phyloP scores from a whole-genome alignment of 2,113 vertebrate species.

The Paedocypris sp. region DNA sequence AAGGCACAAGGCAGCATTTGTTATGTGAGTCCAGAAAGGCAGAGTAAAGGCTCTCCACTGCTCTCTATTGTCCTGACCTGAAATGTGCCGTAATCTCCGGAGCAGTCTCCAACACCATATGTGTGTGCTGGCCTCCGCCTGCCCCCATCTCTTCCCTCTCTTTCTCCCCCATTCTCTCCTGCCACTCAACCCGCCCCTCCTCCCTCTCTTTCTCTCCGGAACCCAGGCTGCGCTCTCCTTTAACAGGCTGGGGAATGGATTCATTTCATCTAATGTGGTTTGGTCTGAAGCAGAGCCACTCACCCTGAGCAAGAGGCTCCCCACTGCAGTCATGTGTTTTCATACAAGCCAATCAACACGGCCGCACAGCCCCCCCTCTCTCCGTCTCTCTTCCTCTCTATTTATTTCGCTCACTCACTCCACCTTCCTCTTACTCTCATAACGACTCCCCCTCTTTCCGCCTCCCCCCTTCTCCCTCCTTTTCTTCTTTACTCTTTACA shows the following conservation, averaged over 20 bases:
- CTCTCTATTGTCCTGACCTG: conserved; percentile 34
- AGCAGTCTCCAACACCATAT: conserved; percentile 48
- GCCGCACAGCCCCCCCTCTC: conserved; percentile 32
- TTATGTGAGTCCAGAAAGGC: conserved; percentile 25
- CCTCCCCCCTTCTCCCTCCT: conserved; percentile 8
- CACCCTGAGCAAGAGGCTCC: conserved; percentile 46
- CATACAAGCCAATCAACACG: conserved; percentile 41
- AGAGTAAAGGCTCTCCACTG: conserved; percentile 31
- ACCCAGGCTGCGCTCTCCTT: conserved; percentile 55
- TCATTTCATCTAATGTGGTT: conserved; percentile 71
- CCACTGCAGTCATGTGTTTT: conserved; percentile 41
- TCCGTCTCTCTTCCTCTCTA: conserved; percentile 29
- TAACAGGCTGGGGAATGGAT: conserved; percentile 66
- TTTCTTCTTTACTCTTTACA: conserved; percentile 31
- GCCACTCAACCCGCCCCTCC: conserved; percentile 42
- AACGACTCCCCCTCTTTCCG: not conserved
- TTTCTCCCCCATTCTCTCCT: conserved; percentile 36
- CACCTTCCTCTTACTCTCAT: conserved; percentile 20
- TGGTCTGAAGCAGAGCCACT: conserved; percentile 65
- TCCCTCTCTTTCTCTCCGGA: conserved; percentile 46
- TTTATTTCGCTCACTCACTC: conserved; percentile 28
- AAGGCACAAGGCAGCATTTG: conserved; percentile 23
- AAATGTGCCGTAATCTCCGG: conserved; percentile 35
- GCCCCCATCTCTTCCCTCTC: conserved; percentile 46
- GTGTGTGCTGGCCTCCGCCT: conserved; percentile 41